phyloP scores from a whole-genome alignment of 2,888 invertebrate genomes.

The Tetragonula carbonaria region DNA sequence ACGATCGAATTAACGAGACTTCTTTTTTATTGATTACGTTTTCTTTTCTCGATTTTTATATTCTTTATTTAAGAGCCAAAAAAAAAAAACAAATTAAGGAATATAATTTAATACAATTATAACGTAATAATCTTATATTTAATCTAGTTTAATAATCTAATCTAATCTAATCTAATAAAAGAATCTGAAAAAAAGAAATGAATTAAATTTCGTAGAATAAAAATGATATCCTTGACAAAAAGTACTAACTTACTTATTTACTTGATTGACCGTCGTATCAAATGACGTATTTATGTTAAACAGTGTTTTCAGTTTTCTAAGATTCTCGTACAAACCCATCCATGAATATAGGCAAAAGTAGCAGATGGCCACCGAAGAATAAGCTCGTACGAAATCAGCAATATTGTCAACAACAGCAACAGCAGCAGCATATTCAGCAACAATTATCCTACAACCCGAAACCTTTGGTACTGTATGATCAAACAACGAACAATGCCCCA shows the following conservation, averaged over 20 bases:
- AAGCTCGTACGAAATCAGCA: conserved; percentile 71
- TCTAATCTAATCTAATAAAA: no score
- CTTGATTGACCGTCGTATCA: not conserved
- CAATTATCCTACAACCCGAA: conserved; percentile 74
- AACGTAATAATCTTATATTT: no score
- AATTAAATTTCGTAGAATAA: not conserved
- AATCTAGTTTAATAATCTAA: no score
- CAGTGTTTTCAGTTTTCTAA: conserved; percentile 7
- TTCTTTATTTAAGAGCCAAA: not conserved
- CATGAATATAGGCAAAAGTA: conserved; percentile 68
- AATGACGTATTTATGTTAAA: conserved; percentile 6
- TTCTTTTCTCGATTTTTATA: not conserved
- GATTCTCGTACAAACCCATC: conserved; percentile 31
- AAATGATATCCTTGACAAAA: not conserved
- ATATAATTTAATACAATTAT: no score
- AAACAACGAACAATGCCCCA: conserved; percentile 62
- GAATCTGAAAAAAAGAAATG: no score
- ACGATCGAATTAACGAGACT: not conserved
- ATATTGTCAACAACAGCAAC: conserved; percentile 69
- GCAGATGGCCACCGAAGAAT: conserved; percentile 76
- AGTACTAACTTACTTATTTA: not conserved
- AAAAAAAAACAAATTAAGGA: not conserved
- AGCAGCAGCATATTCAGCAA: conserved; percentile 65
- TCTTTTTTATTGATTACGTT: not conserved
- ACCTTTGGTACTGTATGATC: conserved; percentile 75